Evolutionary conservation across 2,888 invertebrate genomes (phyloP).

Genomic region (Trachelus stipa): DNA sequence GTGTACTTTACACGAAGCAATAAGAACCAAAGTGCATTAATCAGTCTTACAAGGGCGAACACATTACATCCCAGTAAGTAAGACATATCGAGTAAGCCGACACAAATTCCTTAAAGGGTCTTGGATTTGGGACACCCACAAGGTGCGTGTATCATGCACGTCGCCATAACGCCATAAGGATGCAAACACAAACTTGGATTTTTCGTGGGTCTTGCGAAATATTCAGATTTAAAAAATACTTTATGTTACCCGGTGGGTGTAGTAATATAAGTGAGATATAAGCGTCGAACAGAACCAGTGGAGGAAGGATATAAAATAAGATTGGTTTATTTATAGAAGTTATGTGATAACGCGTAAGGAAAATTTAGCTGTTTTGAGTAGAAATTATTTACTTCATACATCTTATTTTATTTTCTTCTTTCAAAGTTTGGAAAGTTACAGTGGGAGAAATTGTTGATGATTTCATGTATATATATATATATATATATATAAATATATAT

Average conservation of each 20-base stretch:
- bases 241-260: neutral
- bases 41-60: slow-evolving; percentile 32
- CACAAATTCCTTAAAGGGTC: slow-evolving; percentile 28
- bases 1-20: neutral
- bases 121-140: slow-evolving; percentile 36
- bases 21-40: slow-evolving; percentile 22
- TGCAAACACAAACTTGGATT: neutral
- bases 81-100: slow-evolving; percentile 36
- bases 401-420: neutral
- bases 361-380: neutral
- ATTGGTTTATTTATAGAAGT: neutral
- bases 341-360: neutral
- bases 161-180: neutral
- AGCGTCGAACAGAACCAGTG: neutral
- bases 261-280: neutral
- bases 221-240: neutral
- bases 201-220: neutral
- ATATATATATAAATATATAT: neutral
- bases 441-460: neutral
- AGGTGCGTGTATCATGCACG: slow-evolving; percentile 16
- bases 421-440: neutral
- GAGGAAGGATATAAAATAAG: neutral
- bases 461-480: neutral
- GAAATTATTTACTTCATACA: neutral
- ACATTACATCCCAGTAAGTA: slow-evolving; percentile 37